Base-by-base conservation (phyloP, 2,797 vertebrate species). In the Crenuchus spilurus region DNA sequence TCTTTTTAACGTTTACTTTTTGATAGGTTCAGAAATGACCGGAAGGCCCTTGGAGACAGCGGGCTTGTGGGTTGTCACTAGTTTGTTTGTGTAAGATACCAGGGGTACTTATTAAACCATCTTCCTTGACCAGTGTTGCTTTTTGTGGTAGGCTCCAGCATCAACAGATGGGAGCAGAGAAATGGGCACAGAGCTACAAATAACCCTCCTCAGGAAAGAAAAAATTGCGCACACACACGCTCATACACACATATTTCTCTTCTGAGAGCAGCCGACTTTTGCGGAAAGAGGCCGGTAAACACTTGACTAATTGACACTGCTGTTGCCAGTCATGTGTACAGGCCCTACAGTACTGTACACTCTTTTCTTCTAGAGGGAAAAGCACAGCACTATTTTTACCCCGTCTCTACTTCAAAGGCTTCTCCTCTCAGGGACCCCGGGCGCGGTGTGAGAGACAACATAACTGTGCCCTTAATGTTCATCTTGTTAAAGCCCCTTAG, bases 301-400 rank as follows among this genome's bases (percentile, higher is more conserved):
- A 88, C 72, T 80, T 88, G 87, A 88, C 90, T 89, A 91, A 92
- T 86, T 90, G 88, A 87, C 89, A 85, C 88, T 86, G 78, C 84
- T 86, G 87, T 83, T 86, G 84, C 80, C 84, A 84, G 79, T 86
- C 85, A 71, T 83, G 79, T 80, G 72, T 74, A 71, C 49, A 51
- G 86, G 72, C 70, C 85, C 72, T 82, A 72, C 76, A 73, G 86
- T 88, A 81, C 73, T 74, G 86, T 88, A 79, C 79, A 82, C 84
- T 83, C 82, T 86, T 84, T 81, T 58, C 51, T 77, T 76, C 7
- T 57, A 77, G 78, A 83, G 82, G 82, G 83, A 85, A 84, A 88
- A 80, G 60, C 81, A 79, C 63, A 80, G 76, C 58, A 84, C 83
- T 92, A 92, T 91, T 91, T 92, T 91, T 90, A 88, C 80, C 31